phyloP scores from a whole-genome alignment of 2,113 vertebrate genomes.

The Cichladusa arquata region DNA sequence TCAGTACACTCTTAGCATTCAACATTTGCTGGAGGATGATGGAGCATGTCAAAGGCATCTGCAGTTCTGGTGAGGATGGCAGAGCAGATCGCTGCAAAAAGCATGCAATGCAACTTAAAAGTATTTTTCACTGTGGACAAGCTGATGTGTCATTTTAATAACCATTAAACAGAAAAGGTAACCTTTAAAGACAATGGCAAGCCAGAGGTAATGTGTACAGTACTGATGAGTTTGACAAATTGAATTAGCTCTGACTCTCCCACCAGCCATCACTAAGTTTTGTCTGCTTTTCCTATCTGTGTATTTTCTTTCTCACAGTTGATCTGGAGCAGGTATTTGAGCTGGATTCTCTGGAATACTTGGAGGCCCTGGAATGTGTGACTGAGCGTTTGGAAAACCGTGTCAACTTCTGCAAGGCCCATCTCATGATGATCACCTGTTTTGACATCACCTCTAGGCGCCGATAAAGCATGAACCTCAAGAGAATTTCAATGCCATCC shows the following conservation, averaged over 20 bases:
- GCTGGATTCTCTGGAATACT: constrained; percentile 93
- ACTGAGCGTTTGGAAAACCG: constrained; percentile 92
- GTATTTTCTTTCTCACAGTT: constrained; percentile 74
- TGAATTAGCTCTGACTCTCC: neutral
- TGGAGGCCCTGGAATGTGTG: constrained; percentile 92
- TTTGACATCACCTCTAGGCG: constrained; percentile 92
- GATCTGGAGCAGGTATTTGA: constrained; percentile 91
- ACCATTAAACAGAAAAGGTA: neutral
- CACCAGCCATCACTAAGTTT: neutral
- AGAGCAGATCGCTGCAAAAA: neutral
- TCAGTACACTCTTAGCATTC: neutral
- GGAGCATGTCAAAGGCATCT: neutral
- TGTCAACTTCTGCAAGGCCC: constrained; percentile 98
- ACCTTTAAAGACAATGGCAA: neutral
- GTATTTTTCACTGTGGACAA: neutral
- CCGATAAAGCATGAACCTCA: constrained; percentile 74
- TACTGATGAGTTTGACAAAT: neutral
- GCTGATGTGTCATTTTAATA: neutral
- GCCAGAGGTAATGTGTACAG: neutral
- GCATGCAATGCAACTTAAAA: neutral
- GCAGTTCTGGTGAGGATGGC: neutral
- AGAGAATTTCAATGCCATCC: constrained; percentile 24
- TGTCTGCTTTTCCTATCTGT: neutral
- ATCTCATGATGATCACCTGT: constrained; percentile 99
- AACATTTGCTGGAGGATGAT: neutral